Evolutionary conservation across 2,797 vertebrate species (phyloP).

Genomic region (Coregonus ussuriensis): DNA sequence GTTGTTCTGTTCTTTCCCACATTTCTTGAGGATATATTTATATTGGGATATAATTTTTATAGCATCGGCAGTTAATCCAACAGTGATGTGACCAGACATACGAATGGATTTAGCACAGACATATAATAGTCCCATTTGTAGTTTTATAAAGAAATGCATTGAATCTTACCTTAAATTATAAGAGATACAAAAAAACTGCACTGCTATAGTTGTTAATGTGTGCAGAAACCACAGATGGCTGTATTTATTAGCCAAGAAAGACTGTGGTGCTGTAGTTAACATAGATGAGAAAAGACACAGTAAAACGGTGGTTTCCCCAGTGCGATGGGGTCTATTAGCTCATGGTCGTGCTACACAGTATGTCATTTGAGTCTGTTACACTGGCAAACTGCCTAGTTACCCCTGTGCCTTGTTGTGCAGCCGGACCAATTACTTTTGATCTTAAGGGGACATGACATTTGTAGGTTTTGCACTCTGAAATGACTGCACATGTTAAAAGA

Average conservation of each 20-base stretch:
- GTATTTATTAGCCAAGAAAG: constrained; percentile 14
- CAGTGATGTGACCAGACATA: not conserved
- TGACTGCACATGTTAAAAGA: constrained; percentile 94
- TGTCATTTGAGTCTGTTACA: constrained; percentile 79
- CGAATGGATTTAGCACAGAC: not conserved
- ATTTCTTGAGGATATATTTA: constrained; percentile 4
- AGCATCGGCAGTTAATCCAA: not conserved
- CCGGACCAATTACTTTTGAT: constrained; percentile 94
- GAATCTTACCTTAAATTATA: not conserved
- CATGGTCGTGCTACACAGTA: constrained; percentile 66
- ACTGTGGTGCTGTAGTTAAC: constrained; percentile 32
- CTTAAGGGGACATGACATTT: constrained; percentile 95
- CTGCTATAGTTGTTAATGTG: not conserved
- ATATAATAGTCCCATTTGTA: not conserved
- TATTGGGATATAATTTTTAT: not conserved
- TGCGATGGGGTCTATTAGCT: constrained; percentile 74
- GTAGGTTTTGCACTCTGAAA: constrained; percentile 84
- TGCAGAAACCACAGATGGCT: constrained; percentile 18
- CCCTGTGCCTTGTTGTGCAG: constrained; percentile 75
- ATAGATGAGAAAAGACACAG: not conserved
- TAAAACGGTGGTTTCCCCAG: constrained; percentile 56
- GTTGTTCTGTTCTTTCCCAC: constrained; percentile 6
- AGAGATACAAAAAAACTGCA: not conserved
- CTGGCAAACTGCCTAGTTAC: constrained; percentile 77
- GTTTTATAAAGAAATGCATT: not conserved